Evolutionary conservation across 1,140 invertebrate species (phyloP), one percentile per base, ranked within the genome.

Genomic region (Arion vulgaris): DNA sequence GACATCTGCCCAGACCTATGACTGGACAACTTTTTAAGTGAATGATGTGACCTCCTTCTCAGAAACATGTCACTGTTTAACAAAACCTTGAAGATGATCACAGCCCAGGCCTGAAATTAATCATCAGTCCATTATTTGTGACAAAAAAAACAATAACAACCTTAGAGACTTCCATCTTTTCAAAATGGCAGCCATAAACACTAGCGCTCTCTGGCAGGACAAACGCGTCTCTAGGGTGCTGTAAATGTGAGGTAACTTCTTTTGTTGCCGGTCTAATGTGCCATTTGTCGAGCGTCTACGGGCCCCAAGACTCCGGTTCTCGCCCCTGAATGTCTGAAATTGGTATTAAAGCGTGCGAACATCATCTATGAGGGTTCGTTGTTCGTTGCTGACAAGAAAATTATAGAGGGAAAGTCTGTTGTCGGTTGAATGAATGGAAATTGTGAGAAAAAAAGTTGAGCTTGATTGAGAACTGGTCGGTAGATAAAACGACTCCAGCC

Each of bases 221-320:
- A 23, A 7, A 32, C 5, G 11, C n/a, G 7, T 66, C 62, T 66
- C 62, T 66, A 2, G 62, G 62, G 62, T 66, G 62, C 62, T 28
- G 32, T 66, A 66, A 28, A 32, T 66, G 62, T 28, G 62, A 32
- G 62, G 28, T 28, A 66, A 66, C 32, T 66, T 28, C 28, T 32
- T 66, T 66, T 66, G 62, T 66, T 28, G n/a, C 62, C 57, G 32
- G 62, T 34, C 62, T 66, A 32, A 66, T 28, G n/a, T 17, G 53
- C 62, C 28, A 66, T 66, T 66, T 66, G 62, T 66, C 28, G n/a
- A 9, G 11, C 17, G 62, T 32, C n/a, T 28, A 32, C 32, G 28
- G n/a, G 62, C 62, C 62, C 62, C 62, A 66, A 66, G 62, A 66
- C 28, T 66, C 19, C 62, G 32, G 32, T 66, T 66, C n/a, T 66